A percentile compares a stretch with the other conserved stretches of the same genome.
Conservation (phyloP, 2,113 vertebrate genomes). For the Scortum barcoo region DNA sequence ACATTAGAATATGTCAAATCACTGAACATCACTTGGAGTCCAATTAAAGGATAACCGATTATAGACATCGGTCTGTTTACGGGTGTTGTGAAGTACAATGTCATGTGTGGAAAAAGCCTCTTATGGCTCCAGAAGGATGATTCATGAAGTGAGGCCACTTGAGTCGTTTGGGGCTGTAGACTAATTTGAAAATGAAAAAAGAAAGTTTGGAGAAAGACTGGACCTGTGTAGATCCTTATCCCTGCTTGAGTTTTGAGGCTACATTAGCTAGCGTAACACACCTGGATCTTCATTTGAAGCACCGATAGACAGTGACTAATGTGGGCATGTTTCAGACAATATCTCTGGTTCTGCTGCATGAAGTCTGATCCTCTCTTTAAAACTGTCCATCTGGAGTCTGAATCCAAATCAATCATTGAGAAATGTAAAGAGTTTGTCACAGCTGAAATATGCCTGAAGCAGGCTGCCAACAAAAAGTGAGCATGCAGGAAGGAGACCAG, state of each 20-base stretch:
- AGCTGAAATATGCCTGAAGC: not conserved
- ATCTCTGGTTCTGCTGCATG: not conserved
- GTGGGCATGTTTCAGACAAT: not conserved
- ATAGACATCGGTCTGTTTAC: not conserved
- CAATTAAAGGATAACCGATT: too few species aligned
- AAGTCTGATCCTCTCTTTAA: not conserved
- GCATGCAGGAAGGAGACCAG: not conserved
- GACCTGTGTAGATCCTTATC: too few species aligned
- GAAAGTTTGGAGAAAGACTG: too few species aligned
- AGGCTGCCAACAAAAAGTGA: not conserved
- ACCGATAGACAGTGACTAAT: not conserved
- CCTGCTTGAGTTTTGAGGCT: too few species aligned
- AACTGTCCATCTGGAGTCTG: not conserved
- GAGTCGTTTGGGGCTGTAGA: too few species aligned
- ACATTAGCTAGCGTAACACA: too few species aligned
- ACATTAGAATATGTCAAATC: not conserved
- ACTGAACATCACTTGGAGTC: not conserved
- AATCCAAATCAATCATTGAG: not conserved
- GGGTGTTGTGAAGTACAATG: not conserved
- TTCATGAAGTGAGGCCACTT: too few species aligned
- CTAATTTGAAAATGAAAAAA: not conserved
- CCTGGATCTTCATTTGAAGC: too few species aligned
- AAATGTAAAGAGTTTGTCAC: not conserved
- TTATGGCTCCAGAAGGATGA: too few species aligned
- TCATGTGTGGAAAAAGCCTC: not conserved